phyloP scores from a whole-genome alignment of 2,113 vertebrate species.

The Nycticorax nycticorax region DNA sequence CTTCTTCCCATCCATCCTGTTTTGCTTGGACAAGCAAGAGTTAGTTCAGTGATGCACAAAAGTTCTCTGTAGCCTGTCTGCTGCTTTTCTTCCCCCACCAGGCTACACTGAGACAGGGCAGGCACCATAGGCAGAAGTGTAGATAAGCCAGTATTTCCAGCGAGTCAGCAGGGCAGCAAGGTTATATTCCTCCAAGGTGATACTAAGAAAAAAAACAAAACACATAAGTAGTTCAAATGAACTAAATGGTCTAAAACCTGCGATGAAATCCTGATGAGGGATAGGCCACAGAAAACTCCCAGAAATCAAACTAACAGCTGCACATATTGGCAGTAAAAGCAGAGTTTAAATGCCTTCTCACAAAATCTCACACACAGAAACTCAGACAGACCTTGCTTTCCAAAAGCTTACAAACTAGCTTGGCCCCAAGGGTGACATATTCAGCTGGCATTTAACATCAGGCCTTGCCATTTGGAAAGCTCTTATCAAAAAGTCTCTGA shows the following conservation, averaged over 20 bases:
- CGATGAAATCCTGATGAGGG: background rate
- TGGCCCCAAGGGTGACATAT: background rate
- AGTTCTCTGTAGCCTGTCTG: background rate
- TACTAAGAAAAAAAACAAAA: background rate
- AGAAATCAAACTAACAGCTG: background rate
- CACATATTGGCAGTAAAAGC: background rate
- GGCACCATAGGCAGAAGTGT: background rate
- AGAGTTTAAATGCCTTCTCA: background rate
- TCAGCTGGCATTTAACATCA: background rate
- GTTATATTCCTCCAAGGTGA: background rate
- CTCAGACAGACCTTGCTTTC: background rate
- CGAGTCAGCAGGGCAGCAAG: background rate
- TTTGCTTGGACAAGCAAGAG: background rate
- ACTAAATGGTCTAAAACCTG: background rate
- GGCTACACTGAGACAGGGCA: background rate
- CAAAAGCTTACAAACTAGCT: background rate
- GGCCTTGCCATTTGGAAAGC: background rate
- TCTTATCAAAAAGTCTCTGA: background rate
- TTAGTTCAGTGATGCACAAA: background rate
- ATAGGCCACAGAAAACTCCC: background rate
- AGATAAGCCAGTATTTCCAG: background rate
- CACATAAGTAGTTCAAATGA: background rate
- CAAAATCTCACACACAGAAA: background rate
- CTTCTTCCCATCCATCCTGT: conserved; percentile 27
- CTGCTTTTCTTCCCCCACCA: background rate